Conservation (phyloP, 1,140 invertebrate species). For the Philaenus spumarius region DNA sequence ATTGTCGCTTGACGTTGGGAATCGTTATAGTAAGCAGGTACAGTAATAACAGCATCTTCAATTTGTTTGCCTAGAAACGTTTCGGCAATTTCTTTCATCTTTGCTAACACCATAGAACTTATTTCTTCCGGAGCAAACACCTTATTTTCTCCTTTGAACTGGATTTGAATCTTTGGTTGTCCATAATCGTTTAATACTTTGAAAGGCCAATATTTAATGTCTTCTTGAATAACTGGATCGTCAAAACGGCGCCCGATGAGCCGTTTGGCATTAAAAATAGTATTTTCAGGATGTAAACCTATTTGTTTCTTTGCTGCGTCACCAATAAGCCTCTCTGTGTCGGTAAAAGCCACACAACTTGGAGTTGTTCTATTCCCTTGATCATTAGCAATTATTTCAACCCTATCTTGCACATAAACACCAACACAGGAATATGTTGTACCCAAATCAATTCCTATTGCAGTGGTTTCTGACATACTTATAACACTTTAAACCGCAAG, state of each 20-base stretch:
- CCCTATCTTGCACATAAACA: conserved; percentile 77
- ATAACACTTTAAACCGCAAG: no score
- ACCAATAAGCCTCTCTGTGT: conserved; percentile 68
- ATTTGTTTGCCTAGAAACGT: conserved; percentile 42
- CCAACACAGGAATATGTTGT: conserved; percentile 77
- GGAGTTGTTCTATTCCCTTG: conserved; percentile 90
- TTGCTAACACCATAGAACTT: conserved; percentile 65
- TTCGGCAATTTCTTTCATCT: conserved; percentile 53
- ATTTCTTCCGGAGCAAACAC: conserved; percentile 79
- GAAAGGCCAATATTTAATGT: conserved; percentile 78
- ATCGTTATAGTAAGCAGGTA: conserved; percentile 66
- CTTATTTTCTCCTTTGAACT: conserved; percentile 69
- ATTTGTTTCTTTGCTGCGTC: conserved; percentile 64
- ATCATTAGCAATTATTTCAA: conserved; percentile 92
- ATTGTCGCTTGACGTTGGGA: conserved; percentile 58
- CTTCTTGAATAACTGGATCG: conserved; percentile 64
- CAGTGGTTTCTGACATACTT: conserved; percentile 32
- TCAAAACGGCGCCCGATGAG: conserved; percentile 69
- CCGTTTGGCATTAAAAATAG: conserved; percentile 77
- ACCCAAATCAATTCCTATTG: conserved; percentile 71
- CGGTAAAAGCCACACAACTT: conserved; percentile 82
- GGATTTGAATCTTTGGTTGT: conserved; percentile 69
- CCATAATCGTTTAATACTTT: conserved; percentile 56
- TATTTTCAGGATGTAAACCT: conserved; percentile 80
- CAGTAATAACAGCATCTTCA: conserved; percentile 47